A percentile compares a stretch with the other conserved stretches of the same genome.
Conservation (phyloP, 1,140 invertebrate genomes). For the Cardiocondyla obscurior region DNA sequence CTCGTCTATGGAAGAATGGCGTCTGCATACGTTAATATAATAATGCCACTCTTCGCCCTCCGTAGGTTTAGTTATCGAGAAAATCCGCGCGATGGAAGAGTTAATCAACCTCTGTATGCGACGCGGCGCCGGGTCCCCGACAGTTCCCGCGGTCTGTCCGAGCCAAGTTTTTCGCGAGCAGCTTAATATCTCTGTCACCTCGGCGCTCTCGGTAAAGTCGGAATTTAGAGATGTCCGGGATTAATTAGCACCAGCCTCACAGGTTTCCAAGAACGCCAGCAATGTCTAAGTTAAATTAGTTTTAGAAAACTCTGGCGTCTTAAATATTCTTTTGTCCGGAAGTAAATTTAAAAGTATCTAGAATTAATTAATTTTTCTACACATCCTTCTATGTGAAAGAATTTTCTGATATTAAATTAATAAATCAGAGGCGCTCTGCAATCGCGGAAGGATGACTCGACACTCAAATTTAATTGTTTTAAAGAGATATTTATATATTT, state of each 20-base stretch:
- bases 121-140: background rate
- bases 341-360: background rate
- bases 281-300: background rate
- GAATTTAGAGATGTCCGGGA: background rate
- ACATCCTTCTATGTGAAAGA: too few relatives aligned
- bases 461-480: background rate
- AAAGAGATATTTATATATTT: background rate
- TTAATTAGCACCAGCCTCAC: background rate
- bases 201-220: background rate
- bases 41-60: background rate
- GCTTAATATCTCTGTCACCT: background rate
- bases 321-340: background rate
- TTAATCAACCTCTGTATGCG: conserved; percentile 6
- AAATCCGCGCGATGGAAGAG: background rate
- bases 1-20: conserved; percentile 25
- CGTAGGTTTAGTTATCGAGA: conserved; percentile 5
- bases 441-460: too few relatives aligned
- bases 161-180: too few relatives aligned
- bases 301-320: background rate
- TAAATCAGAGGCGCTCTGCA: too few relatives aligned
- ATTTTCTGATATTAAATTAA: too few relatives aligned
- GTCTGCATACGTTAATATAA: conserved; percentile 50
- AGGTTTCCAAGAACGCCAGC: background rate
- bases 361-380: background rate
- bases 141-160: background rate